Conservation (phyloP, 2,797 vertebrate genomes). For the Zenarchopterus dispar region DNA sequence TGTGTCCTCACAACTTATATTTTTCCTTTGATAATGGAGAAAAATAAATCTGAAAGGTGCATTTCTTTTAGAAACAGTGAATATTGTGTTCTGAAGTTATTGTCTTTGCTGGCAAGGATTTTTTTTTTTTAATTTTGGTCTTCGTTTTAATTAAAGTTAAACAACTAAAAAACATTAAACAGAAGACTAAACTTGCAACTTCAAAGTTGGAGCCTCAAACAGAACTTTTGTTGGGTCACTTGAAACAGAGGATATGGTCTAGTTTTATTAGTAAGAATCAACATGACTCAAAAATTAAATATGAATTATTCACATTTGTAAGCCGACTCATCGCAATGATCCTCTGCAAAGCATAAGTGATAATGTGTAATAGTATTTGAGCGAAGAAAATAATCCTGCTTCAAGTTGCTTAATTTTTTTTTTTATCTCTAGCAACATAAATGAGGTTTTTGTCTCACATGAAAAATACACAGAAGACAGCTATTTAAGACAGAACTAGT, state of each 20-base stretch:
- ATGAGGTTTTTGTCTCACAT: slow-evolving; percentile 8
- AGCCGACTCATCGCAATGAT: slow-evolving; percentile 16
- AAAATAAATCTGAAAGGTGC: not conserved
- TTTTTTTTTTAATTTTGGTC: slow-evolving; percentile 56
- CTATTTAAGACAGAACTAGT: not conserved
- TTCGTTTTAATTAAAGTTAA: slow-evolving; percentile 55
- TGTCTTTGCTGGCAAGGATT: slow-evolving; percentile 50
- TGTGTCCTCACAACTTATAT: no score
- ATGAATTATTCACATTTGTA: slow-evolving; percentile 51
- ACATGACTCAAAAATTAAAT: slow-evolving; percentile 14
- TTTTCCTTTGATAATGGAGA: not conserved
- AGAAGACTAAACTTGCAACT: slow-evolving; percentile 11
- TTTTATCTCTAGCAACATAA: slow-evolving; percentile 9
- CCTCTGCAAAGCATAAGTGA: slow-evolving; percentile 22
- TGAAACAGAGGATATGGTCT: slow-evolving; percentile 7
- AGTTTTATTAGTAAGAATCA: slow-evolving; percentile 11
- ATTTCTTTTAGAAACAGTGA: slow-evolving; percentile 26
- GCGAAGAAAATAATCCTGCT: slow-evolving; percentile 5
- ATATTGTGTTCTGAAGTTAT: slow-evolving; percentile 34
- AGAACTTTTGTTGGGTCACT: slow-evolving; percentile 8
- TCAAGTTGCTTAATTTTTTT: slow-evolving; percentile 24
- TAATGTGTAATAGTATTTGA: not conserved
- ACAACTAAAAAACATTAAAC: slow-evolving; percentile 15
- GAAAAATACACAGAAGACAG: slow-evolving; percentile 18
- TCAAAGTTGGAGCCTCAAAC: not conserved